phyloP scores from a whole-genome alignment of 2,797 vertebrate species.

The Mormyrus proboscirostris region DNA sequence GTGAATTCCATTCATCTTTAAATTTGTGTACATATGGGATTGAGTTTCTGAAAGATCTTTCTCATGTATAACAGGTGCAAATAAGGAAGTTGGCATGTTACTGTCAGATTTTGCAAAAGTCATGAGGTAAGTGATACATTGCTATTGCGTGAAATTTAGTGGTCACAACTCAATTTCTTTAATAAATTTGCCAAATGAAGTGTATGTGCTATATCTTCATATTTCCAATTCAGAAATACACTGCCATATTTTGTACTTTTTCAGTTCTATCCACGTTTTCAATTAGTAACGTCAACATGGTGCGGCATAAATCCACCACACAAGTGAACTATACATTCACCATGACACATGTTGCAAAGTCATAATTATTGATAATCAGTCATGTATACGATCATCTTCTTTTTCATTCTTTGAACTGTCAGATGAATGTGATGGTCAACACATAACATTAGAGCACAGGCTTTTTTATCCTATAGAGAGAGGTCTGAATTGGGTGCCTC shows the following conservation, averaged over 20 bases:
- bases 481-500: conserved; percentile 47
- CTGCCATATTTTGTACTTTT: neutral
- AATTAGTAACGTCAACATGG: neutral
- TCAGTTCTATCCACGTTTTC: neutral
- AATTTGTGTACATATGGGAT: neutral
- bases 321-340: neutral
- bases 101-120: conserved; percentile 49
- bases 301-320: neutral
- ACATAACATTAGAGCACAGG: neutral
- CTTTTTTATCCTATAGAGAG: conserved; percentile 45
- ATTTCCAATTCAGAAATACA: neutral
- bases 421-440: neutral
- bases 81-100: conserved; percentile 34
- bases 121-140: conserved; percentile 45
- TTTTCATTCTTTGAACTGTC: neutral
- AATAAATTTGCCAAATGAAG: neutral
- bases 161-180: neutral
- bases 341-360: neutral
- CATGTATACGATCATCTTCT: neutral
- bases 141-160: neutral
- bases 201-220: neutral
- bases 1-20: neutral
- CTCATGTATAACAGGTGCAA: conserved; percentile 20
- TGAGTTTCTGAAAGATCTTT: neutral
- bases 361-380: neutral